These are phyloP conservation scores for Typhlomys cinereus DNA, from an alignment of 2,113 vertebrate species.

Conservation along the genomic window DNA sequence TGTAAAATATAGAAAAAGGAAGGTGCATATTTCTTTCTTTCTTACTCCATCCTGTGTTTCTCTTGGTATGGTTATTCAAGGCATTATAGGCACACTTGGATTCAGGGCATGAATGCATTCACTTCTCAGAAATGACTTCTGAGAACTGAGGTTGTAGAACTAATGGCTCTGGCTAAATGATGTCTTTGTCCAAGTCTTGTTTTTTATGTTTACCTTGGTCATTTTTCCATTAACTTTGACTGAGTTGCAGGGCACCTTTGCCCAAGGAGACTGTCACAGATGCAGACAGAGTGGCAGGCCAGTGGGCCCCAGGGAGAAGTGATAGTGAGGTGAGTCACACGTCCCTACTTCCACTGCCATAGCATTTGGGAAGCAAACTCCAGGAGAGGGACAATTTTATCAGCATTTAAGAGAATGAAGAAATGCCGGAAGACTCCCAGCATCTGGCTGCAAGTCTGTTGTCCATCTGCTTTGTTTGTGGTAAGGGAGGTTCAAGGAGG, in stretches of 20 bases:
- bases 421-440: not conserved
- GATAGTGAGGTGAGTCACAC: not conserved
- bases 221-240: slow-evolving; percentile 5
- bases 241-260: not conserved
- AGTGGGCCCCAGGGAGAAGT: not conserved
- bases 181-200: slow-evolving; percentile 22
- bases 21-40: not conserved
- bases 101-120: not conserved
- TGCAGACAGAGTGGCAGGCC: not conserved
- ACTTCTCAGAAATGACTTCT: slow-evolving; percentile 12
- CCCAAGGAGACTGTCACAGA: not conserved
- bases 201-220: slow-evolving; percentile 45
- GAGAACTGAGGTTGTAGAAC: not conserved
- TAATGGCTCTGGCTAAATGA: not conserved
- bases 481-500: not conserved
- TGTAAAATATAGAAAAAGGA: not conserved
- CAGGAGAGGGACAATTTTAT: slow-evolving; percentile 40
- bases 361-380: slow-evolving; percentile 7
- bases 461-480: slow-evolving; percentile 36
- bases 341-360: not conserved
- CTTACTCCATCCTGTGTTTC: not conserved
- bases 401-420: slow-evolving; percentile 15
- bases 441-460: not conserved
- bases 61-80: not conserved
- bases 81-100: not conserved